phyloP scores from a whole-genome alignment of 1,140 invertebrate species.

The Zaprionus capensis region DNA sequence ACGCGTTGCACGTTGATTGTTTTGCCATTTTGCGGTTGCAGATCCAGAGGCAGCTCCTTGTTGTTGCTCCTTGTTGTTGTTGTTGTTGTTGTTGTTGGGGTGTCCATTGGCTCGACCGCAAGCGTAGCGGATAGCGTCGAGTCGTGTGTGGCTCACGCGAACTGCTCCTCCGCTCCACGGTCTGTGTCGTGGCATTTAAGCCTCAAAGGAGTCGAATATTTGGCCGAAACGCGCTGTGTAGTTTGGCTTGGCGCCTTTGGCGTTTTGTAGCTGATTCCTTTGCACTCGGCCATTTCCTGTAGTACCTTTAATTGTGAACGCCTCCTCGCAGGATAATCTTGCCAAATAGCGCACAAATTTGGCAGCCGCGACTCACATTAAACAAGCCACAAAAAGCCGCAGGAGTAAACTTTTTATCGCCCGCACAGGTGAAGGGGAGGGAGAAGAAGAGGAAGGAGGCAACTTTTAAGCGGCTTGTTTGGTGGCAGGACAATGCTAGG shows the following conservation, averaged over 20 bases:
- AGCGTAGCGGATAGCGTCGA: not conserved
- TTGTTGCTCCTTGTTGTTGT: not conserved
- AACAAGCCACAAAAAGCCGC: conserved; percentile 27
- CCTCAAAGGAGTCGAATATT: conserved; percentile 32
- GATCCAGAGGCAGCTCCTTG: conserved; percentile 30
- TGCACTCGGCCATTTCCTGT: conserved; percentile 8
- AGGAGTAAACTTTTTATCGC: conserved; percentile 42
- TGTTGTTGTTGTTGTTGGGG: conserved; percentile 15
- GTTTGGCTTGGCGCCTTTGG: not conserved
- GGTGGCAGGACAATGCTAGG: conserved; percentile 31
- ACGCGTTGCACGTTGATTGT: conserved; percentile 74
- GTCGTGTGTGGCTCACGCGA: conserved; percentile 7
- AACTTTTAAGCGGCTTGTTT: conserved; percentile 53
- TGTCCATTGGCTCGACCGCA: conserved; percentile 39
- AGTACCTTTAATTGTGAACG: conserved; percentile 37
- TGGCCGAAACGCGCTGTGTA: not conserved
- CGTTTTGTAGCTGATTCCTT: conserved; percentile 26
- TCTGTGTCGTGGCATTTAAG: conserved; percentile 20
- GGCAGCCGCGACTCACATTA: conserved; percentile 37
- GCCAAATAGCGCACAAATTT: conserved; percentile 70
- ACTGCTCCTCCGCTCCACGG: not conserved
- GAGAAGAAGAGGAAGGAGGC: not conserved
- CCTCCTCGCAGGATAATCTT: conserved; percentile 42
- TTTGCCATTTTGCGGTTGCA: conserved; percentile 76
- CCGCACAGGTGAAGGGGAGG: conserved; percentile 13